Evolutionary conservation across 2,888 invertebrate species (phyloP).

Genomic region (Troides helena): DNA sequence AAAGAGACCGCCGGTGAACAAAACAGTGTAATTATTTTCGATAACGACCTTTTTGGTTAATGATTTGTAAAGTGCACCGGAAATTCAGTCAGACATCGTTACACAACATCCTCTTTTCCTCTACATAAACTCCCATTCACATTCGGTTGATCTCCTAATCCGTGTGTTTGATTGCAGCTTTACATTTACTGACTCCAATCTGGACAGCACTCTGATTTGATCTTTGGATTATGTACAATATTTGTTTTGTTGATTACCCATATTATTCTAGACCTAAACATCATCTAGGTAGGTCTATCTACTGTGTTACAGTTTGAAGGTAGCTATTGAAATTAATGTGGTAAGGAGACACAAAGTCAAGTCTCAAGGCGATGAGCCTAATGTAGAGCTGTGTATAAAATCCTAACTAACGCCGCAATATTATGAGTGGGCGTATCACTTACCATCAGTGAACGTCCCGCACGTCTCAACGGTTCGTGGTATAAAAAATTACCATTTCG

Average conservation of each 20-base stretch:
- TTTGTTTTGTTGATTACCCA: background rate
- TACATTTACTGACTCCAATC: background rate
- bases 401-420: no score
- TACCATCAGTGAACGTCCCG: no score
- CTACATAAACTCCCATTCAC: background rate
- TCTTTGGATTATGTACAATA: background rate
- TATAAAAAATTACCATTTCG: no score
- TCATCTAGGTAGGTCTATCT: background rate
- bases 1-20: no score
- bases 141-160: conserved; percentile 1
- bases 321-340: no score
- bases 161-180: conserved; percentile 6
- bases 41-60: background rate
- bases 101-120: background rate
- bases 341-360: no score
- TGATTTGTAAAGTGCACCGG: background rate
- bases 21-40: background rate
- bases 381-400: no score
- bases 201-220: background rate
- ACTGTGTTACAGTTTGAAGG: no score
- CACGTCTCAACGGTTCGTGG: no score
- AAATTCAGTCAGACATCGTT: background rate
- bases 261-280: background rate
- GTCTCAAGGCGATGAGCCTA: no score
- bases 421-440: no score